Evolutionary conservation across 1,140 invertebrate genomes (phyloP).

Genomic region (Drosophila repletoides): DNA sequence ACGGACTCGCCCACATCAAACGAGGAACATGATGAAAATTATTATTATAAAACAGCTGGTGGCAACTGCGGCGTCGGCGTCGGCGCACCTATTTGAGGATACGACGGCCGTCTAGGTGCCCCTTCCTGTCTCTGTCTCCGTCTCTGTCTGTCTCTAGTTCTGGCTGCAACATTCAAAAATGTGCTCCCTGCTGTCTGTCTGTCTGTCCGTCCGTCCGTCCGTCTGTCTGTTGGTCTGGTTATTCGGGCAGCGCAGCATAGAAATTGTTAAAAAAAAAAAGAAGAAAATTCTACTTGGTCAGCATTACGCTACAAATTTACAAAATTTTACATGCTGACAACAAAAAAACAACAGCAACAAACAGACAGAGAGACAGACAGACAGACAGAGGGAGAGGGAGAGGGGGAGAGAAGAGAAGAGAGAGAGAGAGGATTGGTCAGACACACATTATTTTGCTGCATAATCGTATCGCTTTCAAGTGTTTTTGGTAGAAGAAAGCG

Average conservation of each 20-base stretch:
- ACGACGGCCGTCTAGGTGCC: slow-evolving; percentile 30
- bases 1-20: slow-evolving; percentile 37
- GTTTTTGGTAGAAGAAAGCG: slow-evolving; percentile 27
- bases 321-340: slow-evolving; percentile 72
- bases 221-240: slow-evolving; percentile 26
- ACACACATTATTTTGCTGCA: slow-evolving; percentile 65
- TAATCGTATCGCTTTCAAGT: slow-evolving; percentile 80
- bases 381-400: slow-evolving; percentile 10
- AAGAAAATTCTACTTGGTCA: slow-evolving; percentile 76
- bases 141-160: slow-evolving; percentile 35
- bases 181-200: slow-evolving; percentile 44
- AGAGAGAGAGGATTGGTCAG: slow-evolving; percentile 41
- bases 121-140: slow-evolving; percentile 19
- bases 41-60: slow-evolving; percentile 65
- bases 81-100: slow-evolving; percentile 67
- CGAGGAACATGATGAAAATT: slow-evolving; percentile 41
- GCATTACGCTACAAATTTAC: slow-evolving; percentile 79
- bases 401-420: slow-evolving; percentile 1
- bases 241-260: slow-evolving; percentile 40
- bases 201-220: background rate
- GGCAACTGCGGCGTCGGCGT: slow-evolving; percentile 27
- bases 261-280: slow-evolving; percentile 55
- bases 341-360: slow-evolving; percentile 37
- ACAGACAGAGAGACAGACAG: slow-evolving; percentile 6
- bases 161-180: slow-evolving; percentile 36